Evolutionary conservation across 2,888 invertebrate genomes (phyloP).

Genomic region (Caenorhabditis sp.): DNA sequence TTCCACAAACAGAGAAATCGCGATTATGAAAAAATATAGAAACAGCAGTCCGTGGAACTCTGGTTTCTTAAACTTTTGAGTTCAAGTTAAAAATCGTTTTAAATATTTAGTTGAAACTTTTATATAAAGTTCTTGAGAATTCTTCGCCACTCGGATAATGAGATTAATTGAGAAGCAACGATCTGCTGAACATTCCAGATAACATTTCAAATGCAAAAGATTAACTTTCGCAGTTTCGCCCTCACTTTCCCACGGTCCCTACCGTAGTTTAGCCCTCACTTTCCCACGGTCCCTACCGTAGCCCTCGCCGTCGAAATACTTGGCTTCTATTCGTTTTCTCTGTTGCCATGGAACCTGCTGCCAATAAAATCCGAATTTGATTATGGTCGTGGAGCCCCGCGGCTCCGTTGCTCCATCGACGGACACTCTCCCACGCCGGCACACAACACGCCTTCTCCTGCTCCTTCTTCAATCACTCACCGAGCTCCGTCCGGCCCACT

Average conservation of each 20-base stretch:
- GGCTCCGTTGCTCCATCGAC: background rate
- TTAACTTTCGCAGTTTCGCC: too few relatives aligned
- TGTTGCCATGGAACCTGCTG: conserved; percentile 24
- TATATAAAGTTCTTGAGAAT: too few relatives aligned
- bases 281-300: background rate
- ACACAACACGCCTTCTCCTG: background rate
- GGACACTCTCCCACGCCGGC: conserved; percentile 7
- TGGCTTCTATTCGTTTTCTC: background rate
- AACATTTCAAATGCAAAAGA: too few relatives aligned
- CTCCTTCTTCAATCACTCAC: conserved; percentile 1
- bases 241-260: background rate
- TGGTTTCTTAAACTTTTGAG: too few relatives aligned
- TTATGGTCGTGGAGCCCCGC: background rate
- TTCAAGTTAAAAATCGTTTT: too few relatives aligned
- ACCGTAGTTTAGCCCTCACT: background rate
- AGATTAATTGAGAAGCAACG: too few relatives aligned
- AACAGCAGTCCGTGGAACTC: too few relatives aligned
- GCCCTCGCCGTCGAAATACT: too few relatives aligned
- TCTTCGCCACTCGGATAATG: too few relatives aligned
- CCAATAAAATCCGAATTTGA: conserved; percentile 33
- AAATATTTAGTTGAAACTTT: too few relatives aligned
- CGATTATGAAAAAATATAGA: too few relatives aligned
- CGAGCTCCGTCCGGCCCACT: background rate
- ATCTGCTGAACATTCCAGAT: too few relatives aligned
- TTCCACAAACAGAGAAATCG: background rate